Percentiles rank a stretch among this genome's conserved stretches.
Conservation (phyloP, 2,888 invertebrate genomes). For the Mactromeris polynyma region DNA sequence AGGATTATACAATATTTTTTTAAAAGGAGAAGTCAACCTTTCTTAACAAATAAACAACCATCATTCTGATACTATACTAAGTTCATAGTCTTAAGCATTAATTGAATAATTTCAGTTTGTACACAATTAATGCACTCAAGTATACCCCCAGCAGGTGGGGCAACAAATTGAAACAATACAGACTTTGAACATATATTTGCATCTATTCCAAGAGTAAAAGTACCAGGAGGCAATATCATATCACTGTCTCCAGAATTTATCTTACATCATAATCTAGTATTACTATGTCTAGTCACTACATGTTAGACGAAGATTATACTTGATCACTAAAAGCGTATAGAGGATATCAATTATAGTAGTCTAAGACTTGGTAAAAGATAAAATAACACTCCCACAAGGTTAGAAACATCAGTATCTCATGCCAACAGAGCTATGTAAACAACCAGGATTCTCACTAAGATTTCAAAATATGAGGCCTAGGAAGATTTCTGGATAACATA, state of each 20-base stretch:
- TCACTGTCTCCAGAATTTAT: background rate
- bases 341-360: background rate
- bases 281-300: background rate
- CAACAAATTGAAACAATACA: background rate
- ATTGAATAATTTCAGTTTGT: background rate
- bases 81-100: no score
- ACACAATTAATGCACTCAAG: background rate
- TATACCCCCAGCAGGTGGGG: background rate
- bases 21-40: no score
- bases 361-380: background rate
- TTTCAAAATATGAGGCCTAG: no score
- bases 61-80: no score
- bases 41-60: no score
- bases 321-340: background rate
- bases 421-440: background rate
- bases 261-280: background rate
- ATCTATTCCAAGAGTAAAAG: background rate
- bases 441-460: background rate
- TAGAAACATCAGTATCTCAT: background rate
- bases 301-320: background rate
- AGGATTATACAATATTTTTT: no score
- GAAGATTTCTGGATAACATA: no score
- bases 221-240: background rate
- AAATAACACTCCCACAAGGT: background rate
- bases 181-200: background rate